Evolutionary conservation across 2,797 vertebrate genomes (phyloP), one percentile per base, ranked within the genome.

Genomic region (Sebastes paucispinis): DNA sequence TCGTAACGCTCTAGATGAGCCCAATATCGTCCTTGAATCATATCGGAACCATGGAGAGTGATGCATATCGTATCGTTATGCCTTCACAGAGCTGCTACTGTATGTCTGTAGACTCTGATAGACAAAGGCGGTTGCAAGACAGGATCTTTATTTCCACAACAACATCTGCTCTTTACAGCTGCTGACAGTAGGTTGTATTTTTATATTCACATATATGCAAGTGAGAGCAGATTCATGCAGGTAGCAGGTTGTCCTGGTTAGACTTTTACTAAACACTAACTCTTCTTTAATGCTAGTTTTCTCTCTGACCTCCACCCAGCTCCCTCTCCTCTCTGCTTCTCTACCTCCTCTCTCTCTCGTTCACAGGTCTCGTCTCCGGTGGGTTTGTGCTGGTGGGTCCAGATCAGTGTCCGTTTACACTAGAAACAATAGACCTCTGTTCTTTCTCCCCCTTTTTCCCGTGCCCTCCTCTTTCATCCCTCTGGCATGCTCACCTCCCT

Each of bases 341-440:
- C 55, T 29, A 31, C 62, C 24, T 16, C 50, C 34, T 69, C 64
- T 2, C 3, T 71, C 57, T 73, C 39, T 74, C n/a, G 2, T 55
- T 75, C 43, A 8, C 50, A 65, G 70, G 32, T 72, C 75, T 69
- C 4, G 43, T 80, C 75, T 80, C 79, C 69, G 88, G 80, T 87
- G 82, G 77, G 68, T 75, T 70, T 67, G 34, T 54, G 65, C 67
- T 54, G 59, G 54, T 82, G 81, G 58, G 75, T 86, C 57, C 75
- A 36, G 72, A 58, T 81, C 64, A 73, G 87, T 83, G 36, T 92
- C 82, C 11, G 6, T 71, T 93, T 91, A 85, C 90, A 69, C 12
- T 8, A 2, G 3, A 25, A 78, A 94, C 91, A 94, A 92, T 71
- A 69, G 80, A 8, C 63, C 85, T 74, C 78, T 93, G 88, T 93